Base-by-base conservation (phyloP, 2,113 vertebrate genomes). In the Albula glossodonta region DNA sequence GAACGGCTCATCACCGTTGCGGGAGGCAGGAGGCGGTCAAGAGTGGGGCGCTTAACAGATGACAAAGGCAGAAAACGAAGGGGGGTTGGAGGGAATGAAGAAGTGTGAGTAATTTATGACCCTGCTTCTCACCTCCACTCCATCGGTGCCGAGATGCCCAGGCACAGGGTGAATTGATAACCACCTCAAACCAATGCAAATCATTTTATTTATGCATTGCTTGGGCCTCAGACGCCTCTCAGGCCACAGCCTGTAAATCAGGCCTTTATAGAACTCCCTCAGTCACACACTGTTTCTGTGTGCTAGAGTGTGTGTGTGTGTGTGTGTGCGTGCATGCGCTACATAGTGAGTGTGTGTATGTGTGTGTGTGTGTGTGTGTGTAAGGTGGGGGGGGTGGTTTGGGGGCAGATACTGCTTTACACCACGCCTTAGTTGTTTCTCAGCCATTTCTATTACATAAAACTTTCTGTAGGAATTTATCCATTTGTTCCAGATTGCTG, bases 161-260 rank as follows among this genome's bases (percentile, higher is more conserved):
- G 57, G 7, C 0, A 11, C 17, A 22, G 41, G 41, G 78, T 86
- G 88, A 87, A 92, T 86, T 83, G 63, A 87, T 85, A 77, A 79
- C 66, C 83, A 2, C 12, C 57, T 89, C 84, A 77, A 83, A 52
- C 56, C 53, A 77, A 56, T 84, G 74, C 80, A 84, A 80, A 85
- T 88, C 70, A 50, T 91, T 85, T 89, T 90, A 89, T 88, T 86
- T 83, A 88, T 87, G 87, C 84, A 88, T 86, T 83, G 87, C 85
- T 85, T 66, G 74, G 87, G 56, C 70, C 56, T 15, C 53, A 31
- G 60, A 87, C 83, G 87, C 88, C 79, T 86, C 85, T 87, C 81
- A 83, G 49, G 84, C 81, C 41, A 82, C 81, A 51, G 87, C 84
- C 87, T 83, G 60, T 91, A 89, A 88, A 91, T 90, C 87, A 90